These are phyloP conservation scores for Todiramphus chloris DNA, from an alignment of 2,113 vertebrate species.

Conservation along the genomic window DNA sequence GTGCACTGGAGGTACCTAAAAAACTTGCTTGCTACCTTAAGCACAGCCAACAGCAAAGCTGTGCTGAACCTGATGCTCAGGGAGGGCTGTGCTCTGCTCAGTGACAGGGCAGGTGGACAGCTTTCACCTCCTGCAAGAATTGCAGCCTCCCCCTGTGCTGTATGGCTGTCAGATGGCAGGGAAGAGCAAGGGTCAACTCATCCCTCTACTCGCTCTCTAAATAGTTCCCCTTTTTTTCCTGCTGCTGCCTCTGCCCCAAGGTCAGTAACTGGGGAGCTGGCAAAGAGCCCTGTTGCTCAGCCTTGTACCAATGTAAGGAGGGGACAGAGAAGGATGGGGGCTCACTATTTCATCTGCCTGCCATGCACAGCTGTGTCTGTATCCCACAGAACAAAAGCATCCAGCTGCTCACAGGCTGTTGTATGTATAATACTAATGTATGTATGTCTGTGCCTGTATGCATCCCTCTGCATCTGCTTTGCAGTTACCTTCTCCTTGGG, in stretches of 20 bases:
- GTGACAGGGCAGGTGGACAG: rapidly evolving
- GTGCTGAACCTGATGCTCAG: not conserved
- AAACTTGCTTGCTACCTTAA: not conserved
- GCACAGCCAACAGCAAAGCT: not conserved
- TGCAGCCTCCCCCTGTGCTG: rapidly evolving
- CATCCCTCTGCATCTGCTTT: not conserved
- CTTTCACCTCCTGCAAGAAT: not conserved
- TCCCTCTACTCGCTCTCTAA: not conserved
- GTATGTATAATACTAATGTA: not conserved
- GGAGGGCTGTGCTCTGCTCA: not conserved
- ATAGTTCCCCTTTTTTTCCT: not conserved
- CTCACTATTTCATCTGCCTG: not conserved
- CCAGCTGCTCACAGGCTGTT: not conserved
- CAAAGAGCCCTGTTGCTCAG: not conserved
- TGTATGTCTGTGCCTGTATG: not conserved
- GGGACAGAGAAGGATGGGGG: not conserved
- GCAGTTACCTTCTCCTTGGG: not conserved
- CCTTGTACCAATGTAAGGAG: not conserved
- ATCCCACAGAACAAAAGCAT: not conserved
- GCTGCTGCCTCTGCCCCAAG: not conserved
- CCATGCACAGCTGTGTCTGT: rapidly evolving
- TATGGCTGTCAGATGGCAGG: not conserved
- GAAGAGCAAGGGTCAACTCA: not conserved
- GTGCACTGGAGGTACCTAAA: not conserved
- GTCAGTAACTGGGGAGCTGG: not conserved